Evolutionary conservation across 2,113 vertebrate species (phyloP).

Genomic region (Felis chaus): DNA sequence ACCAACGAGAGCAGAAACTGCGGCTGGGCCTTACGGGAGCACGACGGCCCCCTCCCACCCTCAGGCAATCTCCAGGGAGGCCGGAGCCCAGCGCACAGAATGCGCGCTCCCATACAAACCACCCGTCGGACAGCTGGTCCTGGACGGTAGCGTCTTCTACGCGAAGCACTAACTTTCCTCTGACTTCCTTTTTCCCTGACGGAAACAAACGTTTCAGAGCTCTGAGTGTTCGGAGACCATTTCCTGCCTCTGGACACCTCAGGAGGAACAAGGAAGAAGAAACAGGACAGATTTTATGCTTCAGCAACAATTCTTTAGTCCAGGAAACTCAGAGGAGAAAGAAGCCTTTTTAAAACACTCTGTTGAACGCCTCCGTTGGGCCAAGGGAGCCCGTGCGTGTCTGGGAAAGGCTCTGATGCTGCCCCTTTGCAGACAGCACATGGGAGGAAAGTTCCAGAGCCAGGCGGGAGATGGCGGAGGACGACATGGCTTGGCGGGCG

Average conservation of each 20-base stretch:
- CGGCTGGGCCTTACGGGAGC: too few species aligned
- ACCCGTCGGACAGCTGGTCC: accelerated
- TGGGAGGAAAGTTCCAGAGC: not conserved
- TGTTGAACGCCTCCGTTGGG: not conserved
- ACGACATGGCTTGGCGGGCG: not conserved
- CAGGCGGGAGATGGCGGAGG: accelerated
- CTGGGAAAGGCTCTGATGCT: not conserved
- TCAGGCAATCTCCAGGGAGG: too few species aligned
- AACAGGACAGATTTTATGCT: not conserved
- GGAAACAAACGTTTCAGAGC: not conserved
- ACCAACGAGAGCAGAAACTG: too few species aligned
- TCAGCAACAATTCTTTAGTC: not conserved
- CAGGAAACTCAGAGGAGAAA: not conserved
- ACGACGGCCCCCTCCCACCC: too few species aligned
- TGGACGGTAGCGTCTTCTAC: accelerated
- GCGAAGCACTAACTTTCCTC: not conserved
- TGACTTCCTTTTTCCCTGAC: not conserved
- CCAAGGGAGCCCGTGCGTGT: not conserved
- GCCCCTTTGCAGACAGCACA: accelerated
- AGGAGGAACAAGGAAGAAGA: not conserved
- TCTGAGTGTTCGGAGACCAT: accelerated
- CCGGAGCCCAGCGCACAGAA: too few species aligned
- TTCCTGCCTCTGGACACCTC: not conserved
- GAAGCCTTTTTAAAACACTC: not conserved
- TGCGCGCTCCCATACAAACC: accelerated